These are phyloP conservation scores for Lampris incognitus DNA, from an alignment of 2,113 vertebrate species.

Conservation along the genomic window DNA sequence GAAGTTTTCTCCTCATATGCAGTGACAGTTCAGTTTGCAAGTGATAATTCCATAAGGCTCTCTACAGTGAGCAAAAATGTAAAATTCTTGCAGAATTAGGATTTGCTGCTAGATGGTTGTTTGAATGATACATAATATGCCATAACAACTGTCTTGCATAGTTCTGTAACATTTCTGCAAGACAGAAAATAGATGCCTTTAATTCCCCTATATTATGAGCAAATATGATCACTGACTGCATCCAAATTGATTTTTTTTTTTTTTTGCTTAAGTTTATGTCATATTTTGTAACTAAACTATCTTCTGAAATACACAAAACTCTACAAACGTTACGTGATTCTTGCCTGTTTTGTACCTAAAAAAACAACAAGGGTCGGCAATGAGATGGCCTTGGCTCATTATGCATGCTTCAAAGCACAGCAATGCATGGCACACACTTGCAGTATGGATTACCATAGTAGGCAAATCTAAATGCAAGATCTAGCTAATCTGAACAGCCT, in stretches of 20 bases:
- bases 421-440: neutral
- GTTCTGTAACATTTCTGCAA: neutral
- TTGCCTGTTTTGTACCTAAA: neutral
- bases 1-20: neutral
- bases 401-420: neutral
- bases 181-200: neutral
- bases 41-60: neutral
- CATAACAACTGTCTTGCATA: neutral
- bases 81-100: neutral
- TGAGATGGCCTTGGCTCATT: neutral
- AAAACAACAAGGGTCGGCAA: neutral
- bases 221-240: neutral
- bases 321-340: neutral
- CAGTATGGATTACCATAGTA: neutral
- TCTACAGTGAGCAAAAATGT: neutral
- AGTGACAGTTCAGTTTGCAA: constrained; percentile 7
- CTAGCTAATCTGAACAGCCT: no score
- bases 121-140: neutral
- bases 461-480: neutral
- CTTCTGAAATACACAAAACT: neutral
- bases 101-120: constrained; percentile 9
- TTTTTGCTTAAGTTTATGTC: neutral
- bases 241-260: neutral
- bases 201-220: neutral
- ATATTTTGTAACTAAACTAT: neutral